phyloP scores from a whole-genome alignment of 2,888 invertebrate genomes.

The Brachypterus glaber region DNA sequence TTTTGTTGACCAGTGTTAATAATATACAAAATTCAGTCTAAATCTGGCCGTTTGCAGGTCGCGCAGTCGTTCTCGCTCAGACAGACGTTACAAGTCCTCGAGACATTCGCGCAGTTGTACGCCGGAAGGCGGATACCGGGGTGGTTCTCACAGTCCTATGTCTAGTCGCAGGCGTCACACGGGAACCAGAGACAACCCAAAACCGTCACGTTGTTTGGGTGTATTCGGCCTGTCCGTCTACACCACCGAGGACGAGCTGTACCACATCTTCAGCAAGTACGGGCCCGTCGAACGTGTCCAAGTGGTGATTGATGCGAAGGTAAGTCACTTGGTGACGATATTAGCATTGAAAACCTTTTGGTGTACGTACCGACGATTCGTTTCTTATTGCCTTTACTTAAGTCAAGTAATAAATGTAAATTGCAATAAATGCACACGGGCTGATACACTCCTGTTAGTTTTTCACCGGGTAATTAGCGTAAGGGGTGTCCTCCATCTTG shows the following conservation, averaged over 20 bases:
- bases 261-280: conserved; percentile 85
- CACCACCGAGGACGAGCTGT: conserved; percentile 86
- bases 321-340: no score
- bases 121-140: conserved; percentile 33
- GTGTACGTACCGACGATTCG: no score
- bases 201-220: conserved; percentile 82
- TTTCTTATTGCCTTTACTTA: no score
- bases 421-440: no score
- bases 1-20: no score
- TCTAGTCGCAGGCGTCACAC: conserved; percentile 68
- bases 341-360: no score
- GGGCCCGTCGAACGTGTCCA: conserved; percentile 88
- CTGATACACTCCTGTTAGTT: no score
- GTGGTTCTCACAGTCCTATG: conserved; percentile 71
- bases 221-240: conserved; percentile 90
- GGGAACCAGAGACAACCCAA: conserved; percentile 78
- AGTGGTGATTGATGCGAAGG: conserved; percentile 93
- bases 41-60: no score
- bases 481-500: no score
- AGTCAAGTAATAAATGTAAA: no score
- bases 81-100: conserved; percentile 53
- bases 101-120: conserved; percentile 45
- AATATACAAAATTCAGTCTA: no score
- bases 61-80: conserved; percentile 42
- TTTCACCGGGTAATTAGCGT: no score